These are phyloP conservation scores for Dione juno DNA, from an alignment of 2,888 invertebrate species.

Conservation along the genomic window DNA sequence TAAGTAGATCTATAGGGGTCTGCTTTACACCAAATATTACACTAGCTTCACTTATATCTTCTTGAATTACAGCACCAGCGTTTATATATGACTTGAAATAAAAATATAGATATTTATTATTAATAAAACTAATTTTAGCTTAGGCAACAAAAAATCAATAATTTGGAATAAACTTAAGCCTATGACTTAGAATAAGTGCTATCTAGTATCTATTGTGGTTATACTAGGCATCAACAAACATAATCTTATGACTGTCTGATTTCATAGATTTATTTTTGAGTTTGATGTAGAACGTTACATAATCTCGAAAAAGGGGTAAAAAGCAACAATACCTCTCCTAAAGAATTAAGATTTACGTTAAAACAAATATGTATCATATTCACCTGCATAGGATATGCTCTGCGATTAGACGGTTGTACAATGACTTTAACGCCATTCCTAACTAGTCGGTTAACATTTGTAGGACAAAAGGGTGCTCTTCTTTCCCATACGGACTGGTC, in stretches of 20 bases:
- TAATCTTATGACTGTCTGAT: no score
- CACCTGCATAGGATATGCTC: conserved; percentile 98
- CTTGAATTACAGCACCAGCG: conserved; percentile 96
- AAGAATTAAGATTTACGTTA: no score
- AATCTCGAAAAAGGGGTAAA: no score
- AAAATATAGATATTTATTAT: not conserved
- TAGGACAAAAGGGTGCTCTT: conserved; percentile 96
- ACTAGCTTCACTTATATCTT: conserved; percentile 97
- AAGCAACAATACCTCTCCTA: no score
- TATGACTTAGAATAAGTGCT: no score
- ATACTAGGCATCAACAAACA: no score
- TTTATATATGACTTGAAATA: conserved; percentile 90
- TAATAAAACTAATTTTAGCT: no score
- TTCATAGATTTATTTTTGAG: no score
- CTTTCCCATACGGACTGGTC: conserved; percentile 98
- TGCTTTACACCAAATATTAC: conserved; percentile 99
- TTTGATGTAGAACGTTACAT: no score
- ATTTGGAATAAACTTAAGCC: no score
- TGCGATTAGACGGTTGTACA: conserved; percentile 98
- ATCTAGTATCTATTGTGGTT: no score
- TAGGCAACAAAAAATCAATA: no score
- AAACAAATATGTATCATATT: not conserved
- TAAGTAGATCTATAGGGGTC: conserved; percentile 94
- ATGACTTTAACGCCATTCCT: conserved; percentile 96
- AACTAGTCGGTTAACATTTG: conserved; percentile 94